These are phyloP conservation scores for Tetranychus urticae DNA, from an alignment of 1,140 invertebrate genomes.

Conservation along the genomic window DNA sequence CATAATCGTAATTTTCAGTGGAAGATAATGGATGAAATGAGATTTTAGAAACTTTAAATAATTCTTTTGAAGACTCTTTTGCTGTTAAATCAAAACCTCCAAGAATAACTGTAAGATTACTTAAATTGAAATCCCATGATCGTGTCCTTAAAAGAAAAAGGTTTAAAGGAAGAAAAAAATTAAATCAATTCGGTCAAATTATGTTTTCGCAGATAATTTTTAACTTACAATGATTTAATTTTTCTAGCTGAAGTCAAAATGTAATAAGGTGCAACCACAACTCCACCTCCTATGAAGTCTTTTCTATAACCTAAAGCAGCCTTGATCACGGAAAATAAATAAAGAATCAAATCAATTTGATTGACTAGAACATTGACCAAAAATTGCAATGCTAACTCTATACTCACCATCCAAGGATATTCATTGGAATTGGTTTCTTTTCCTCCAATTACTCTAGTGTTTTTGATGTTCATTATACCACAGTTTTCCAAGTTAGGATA, in stretches of 20 bases:
- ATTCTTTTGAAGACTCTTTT: background rate
- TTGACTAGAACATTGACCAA: too few relatives aligned
- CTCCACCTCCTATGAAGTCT: background rate
- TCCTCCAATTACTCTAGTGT: background rate
- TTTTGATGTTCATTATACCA: background rate
- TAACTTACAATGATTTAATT: background rate
- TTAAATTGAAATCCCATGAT: background rate
- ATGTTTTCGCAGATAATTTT: background rate
- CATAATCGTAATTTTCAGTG: background rate
- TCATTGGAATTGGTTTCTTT: background rate
- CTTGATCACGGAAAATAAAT: background rate
- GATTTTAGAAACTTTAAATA: background rate
- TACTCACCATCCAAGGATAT: conserved; percentile 2
- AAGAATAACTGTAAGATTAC: background rate
- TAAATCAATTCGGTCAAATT: background rate
- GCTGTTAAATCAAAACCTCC: background rate
- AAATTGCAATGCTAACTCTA: too few relatives aligned
- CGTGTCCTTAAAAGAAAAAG: too few relatives aligned
- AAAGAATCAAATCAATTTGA: too few relatives aligned
- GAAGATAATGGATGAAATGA: background rate
- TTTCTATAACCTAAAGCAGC: background rate
- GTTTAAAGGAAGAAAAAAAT: too few relatives aligned
- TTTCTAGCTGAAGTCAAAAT: background rate
- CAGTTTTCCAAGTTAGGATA: background rate
- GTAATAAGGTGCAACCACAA: background rate